Conservation (phyloP, 1,140 invertebrate species). For the Brachionus rubens region DNA sequence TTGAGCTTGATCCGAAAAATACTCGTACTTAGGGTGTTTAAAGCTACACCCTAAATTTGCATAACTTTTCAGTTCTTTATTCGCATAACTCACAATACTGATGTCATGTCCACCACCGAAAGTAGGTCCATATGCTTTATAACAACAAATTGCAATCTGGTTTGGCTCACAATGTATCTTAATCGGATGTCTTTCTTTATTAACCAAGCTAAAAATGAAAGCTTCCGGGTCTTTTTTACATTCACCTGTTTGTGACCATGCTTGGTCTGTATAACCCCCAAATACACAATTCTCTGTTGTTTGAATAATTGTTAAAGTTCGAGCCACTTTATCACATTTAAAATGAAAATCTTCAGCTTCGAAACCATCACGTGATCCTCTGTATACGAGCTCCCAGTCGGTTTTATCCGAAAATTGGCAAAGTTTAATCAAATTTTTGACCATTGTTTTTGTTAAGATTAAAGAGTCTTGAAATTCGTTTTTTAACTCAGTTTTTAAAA, state of each 20-base stretch:
- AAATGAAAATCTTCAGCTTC: conserved; percentile 1
- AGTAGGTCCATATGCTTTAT: conserved; percentile 13
- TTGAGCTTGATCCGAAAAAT: conserved; percentile 5
- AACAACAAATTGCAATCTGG: neutral
- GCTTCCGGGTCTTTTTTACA: neutral
- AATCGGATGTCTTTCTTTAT: conserved; percentile 1
- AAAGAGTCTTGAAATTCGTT: conserved; percentile 14
- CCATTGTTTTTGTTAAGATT: neutral
- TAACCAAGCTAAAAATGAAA: conserved; percentile 2
- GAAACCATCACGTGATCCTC: conserved; percentile 23
- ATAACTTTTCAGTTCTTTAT: neutral
- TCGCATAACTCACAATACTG: neutral
- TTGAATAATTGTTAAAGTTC: conserved; percentile 1
- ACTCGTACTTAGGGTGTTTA: conserved; percentile 28
- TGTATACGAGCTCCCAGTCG: conserved; percentile 5
- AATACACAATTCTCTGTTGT: conserved; percentile 18
- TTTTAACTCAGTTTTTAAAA: neutral
- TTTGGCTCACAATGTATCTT: neutral
- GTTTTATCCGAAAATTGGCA: neutral
- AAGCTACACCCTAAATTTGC: conserved; percentile 14
- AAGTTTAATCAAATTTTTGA: conserved; percentile 1
- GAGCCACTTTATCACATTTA: neutral
- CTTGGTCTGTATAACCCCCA: conserved; percentile 16
- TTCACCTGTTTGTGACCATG: conserved; percentile 20
- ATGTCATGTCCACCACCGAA: conserved; percentile 32